Evolutionary conservation across 2,113 vertebrate genomes (phyloP).

Genomic region (Diadophis punctatus): DNA sequence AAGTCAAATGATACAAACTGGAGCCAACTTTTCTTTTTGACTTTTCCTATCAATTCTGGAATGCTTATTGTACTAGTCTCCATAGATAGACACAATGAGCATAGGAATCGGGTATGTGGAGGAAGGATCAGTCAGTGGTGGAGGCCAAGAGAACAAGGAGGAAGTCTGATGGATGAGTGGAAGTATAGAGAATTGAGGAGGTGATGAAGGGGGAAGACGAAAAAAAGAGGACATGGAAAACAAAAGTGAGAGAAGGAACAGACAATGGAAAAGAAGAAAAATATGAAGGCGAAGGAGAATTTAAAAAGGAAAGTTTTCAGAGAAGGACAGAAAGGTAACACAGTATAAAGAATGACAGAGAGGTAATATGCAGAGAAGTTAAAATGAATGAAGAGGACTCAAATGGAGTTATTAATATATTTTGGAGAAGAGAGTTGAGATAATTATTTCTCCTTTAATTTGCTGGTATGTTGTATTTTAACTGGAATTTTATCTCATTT

Average conservation of each 20-base stretch:
- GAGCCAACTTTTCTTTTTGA: not conserved
- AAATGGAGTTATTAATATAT: not conserved
- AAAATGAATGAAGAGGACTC: not conserved
- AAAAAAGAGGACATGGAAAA: not conserved
- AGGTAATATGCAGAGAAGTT: not conserved
- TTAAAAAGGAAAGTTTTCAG: not conserved
- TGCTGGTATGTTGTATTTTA: not conserved
- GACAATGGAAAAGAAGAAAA: not conserved
- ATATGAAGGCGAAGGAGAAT: not conserved
- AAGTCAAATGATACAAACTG: not conserved
- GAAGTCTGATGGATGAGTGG: not conserved
- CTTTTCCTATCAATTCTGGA: not conserved
- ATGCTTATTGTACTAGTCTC: not conserved
- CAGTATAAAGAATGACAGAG: not conserved
- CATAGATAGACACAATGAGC: not conserved
- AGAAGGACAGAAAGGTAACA: not conserved
- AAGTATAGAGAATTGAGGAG: not conserved
- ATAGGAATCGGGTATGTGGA: not conserved
- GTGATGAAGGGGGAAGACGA: not conserved
- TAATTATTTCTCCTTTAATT: not conserved
- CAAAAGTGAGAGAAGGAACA: not conserved
- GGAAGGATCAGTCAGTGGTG: not conserved
- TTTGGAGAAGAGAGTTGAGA: not conserved
- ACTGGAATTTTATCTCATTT: not conserved
- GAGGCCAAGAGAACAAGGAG: not conserved